Base-by-base conservation (phyloP, 2,797 vertebrate species). In the Spondyliosoma cantharus region DNA sequence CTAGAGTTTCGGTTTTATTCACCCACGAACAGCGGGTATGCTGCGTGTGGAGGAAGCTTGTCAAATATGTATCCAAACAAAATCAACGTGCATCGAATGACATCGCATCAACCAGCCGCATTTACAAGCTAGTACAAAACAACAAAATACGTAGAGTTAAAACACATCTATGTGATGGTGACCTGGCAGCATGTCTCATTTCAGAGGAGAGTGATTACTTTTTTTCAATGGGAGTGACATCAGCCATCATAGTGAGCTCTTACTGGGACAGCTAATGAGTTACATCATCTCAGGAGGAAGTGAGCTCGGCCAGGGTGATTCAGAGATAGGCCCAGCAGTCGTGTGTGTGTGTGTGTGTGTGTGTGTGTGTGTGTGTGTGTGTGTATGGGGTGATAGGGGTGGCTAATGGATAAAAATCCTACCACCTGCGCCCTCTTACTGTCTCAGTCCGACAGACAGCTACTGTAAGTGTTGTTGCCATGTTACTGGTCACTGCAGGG, bases 361-460 rank as follows among this genome's bases (percentile, higher is more conserved):
- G 68, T 8, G 62, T 24, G 29, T 56, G 72, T 72, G 76, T 64
- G 52, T 29, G 46, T 48, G 57, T 42, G 58, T 58, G 64, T 19
- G 69, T 8, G 62, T 24, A 42, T 56, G 72, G 29, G 61, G 68
- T 73, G 74, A 84, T 25, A 70, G 71, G 70, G 85, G 70, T 56
- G 67, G 81, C 74, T 92, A 89, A 90, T 90, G 87, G 90, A 88
- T 84, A 76, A 87, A 87, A 80, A 81, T 53, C 68, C 75, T 50
- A 84, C 85, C 93, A 93, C 90, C 92, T 92, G 91, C 86, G 91
- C 86, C 91, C 91, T 84, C 80, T 86, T 77, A 19, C 53, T 49
- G 50, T 67, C 71, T 56, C 77, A 59, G 43, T 75, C 80, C 64
- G 61, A 54, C 45, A 63, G 19, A 67, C 70, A 58, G 81, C 75